A percentile compares a stretch with the other conserved stretches of the same genome.
Evolutionary conservation across 2,888 invertebrate species (phyloP).

Genomic region (Suillia variegata): DNA sequence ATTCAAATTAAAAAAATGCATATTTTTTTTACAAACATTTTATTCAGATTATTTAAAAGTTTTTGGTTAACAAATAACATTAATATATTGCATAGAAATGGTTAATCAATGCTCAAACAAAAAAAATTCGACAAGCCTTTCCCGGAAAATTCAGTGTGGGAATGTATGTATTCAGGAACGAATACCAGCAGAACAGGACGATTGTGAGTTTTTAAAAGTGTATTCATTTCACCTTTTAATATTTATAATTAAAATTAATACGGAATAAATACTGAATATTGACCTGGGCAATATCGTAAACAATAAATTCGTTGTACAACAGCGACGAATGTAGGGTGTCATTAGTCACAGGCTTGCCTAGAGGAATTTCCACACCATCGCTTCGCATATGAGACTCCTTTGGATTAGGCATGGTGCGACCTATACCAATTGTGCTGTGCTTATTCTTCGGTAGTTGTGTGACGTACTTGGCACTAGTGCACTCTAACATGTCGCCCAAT

Average conservation of each 20-base stretch:
- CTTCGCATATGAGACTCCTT: constrained; percentile 62
- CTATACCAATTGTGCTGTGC: constrained; percentile 88
- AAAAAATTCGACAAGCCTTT: too few relatives aligned
- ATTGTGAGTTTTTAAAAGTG: too few relatives aligned
- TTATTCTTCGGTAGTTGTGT: constrained; percentile 79
- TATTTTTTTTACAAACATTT: too few relatives aligned
- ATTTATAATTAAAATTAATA: constrained; percentile 84
- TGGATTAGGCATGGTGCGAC: constrained; percentile 85
- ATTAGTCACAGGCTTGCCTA: constrained; percentile 69
- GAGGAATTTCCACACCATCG: constrained; percentile 79
- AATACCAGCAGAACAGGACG: too few relatives aligned
- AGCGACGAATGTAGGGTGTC: constrained; percentile 64
- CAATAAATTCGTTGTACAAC: constrained; percentile 95
- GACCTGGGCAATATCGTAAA: constrained; percentile 95
- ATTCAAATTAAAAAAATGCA: too few relatives aligned
- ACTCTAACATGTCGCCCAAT: constrained; percentile 88
- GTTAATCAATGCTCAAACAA: too few relatives aligned
- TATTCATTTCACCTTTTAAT: too few relatives aligned
- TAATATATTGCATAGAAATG: too few relatives aligned
- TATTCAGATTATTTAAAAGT: too few relatives aligned
- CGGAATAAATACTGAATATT: constrained; percentile 87
- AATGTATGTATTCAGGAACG: too few relatives aligned
- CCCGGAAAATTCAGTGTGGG: too few relatives aligned
- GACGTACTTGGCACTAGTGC: constrained; percentile 72
- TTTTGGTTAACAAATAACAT: too few relatives aligned